Evolutionary conservation across 2,888 invertebrate species (phyloP).

Genomic region (Arge pagana): DNA sequence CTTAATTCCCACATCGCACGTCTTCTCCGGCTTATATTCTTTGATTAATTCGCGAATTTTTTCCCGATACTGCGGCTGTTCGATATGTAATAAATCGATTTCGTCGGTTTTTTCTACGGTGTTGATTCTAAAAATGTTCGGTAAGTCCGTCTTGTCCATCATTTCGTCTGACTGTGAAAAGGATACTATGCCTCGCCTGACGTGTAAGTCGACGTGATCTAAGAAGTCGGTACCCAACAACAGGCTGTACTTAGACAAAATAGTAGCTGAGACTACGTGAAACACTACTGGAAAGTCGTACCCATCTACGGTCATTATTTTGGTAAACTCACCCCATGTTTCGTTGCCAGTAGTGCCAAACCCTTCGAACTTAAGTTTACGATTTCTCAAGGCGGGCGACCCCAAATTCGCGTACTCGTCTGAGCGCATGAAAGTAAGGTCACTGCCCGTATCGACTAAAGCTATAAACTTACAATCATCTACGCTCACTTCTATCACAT

Average conservation of each 20-base stretch:
- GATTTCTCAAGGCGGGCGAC: not conserved
- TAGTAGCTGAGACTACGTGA: not conserved
- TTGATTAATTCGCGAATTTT: constrained; percentile 24
- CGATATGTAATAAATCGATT: too few relatives aligned
- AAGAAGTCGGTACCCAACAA: constrained; percentile 1
- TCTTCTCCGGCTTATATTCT: constrained; percentile 29
- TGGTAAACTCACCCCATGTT: not conserved
- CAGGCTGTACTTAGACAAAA: not conserved
- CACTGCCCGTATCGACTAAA: constrained; percentile 9
- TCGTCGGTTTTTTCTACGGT: too few relatives aligned
- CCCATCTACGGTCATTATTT: not conserved
- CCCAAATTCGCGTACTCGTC: not conserved
- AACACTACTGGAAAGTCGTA: not conserved
- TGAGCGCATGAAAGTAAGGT: constrained; percentile 2
- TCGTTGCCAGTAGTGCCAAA: not conserved
- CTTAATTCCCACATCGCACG: constrained; percentile 25
- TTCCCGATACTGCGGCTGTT: too few relatives aligned
- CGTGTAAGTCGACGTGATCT: not conserved
- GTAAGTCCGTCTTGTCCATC: too few relatives aligned
- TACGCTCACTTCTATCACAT: not conserved
- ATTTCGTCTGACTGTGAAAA: too few relatives aligned
- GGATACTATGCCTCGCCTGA: not conserved
- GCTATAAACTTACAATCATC: not conserved
- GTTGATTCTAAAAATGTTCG: too few relatives aligned
- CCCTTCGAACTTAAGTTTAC: not conserved